A percentile compares a stretch with the other conserved stretches of the same genome.
Conservation (phyloP, 2,113 vertebrate species). For the Telmatochromis sp. region DNA sequence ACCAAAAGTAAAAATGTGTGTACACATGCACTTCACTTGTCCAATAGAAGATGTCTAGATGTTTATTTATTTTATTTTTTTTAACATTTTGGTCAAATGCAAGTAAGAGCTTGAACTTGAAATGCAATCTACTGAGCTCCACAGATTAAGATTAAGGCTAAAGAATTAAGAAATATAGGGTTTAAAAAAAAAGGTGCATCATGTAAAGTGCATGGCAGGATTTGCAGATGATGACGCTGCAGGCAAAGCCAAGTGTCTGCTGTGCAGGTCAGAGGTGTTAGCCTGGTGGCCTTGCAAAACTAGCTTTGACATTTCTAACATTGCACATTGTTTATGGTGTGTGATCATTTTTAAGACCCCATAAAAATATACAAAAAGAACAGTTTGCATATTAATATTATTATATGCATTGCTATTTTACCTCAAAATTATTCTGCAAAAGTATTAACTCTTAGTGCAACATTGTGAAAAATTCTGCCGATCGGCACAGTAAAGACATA, state of each 20-base stretch:
- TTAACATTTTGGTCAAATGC: neutral
- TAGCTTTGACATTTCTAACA: neutral
- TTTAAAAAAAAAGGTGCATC: neutral
- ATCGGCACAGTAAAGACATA: neutral
- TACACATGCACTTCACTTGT: neutral
- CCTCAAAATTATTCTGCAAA: neutral
- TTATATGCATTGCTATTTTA: neutral
- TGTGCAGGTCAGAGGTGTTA: neutral
- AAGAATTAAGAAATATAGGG: neutral
- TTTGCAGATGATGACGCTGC: neutral
- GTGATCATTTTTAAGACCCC: neutral
- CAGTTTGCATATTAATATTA: neutral
- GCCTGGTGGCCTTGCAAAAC: neutral
- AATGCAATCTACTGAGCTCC: neutral
- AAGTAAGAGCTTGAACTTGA: neutral
- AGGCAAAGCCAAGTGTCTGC: neutral
- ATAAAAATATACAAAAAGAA: neutral
- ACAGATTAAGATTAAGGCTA: neutral
- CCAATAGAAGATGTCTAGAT: neutral
- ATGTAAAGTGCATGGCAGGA: neutral
- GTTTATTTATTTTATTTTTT: rapidly evolving
- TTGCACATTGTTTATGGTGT: neutral
- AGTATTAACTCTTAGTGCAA: neutral
- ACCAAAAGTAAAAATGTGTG: neutral
- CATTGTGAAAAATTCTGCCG: neutral